A percentile compares a stretch with the other conserved stretches of the same genome.
These are phyloP conservation scores for Micoletzkya japonica DNA, from an alignment of 2,888 invertebrate species.

Conservation along the genomic window DNA sequence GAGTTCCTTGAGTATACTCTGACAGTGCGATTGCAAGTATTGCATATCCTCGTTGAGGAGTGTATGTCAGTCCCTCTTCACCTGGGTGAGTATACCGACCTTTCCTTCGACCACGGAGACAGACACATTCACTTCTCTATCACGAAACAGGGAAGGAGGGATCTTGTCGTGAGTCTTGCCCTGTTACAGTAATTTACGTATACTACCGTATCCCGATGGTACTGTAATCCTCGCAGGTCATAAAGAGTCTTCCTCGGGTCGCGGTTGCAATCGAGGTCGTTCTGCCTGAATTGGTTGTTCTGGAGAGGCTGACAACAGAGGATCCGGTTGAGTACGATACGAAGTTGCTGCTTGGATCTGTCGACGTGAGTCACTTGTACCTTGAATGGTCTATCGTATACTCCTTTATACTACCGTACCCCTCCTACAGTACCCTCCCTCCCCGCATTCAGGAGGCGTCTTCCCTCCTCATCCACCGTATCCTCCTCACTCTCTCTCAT, in stretches of 20 bases:
- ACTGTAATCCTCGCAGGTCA: slow-evolving; percentile 27
- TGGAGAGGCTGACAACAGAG: slow-evolving; percentile 29
- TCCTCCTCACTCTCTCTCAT: slow-evolving; percentile 33
- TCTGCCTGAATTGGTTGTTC: slow-evolving; percentile 40
- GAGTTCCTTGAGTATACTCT: too few relatives aligned
- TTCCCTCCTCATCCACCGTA: slow-evolving; percentile 48
- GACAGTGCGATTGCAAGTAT: not conserved
- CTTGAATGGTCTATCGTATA: not conserved
- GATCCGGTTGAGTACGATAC: slow-evolving; percentile 51
- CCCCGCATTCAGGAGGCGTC: slow-evolving; percentile 36
- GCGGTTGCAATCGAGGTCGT: slow-evolving; percentile 51
- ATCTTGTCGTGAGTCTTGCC: slow-evolving; percentile 38
- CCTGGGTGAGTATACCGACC: too few relatives aligned
- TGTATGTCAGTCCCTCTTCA: not conserved
- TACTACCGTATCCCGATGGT: not conserved
- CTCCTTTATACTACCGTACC: not conserved
- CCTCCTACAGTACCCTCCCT: too few relatives aligned
- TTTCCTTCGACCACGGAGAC: slow-evolving; percentile 40
- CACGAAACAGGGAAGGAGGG: slow-evolving; percentile 44
- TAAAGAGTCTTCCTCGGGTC: slow-evolving; percentile 46
- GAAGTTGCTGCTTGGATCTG: slow-evolving; percentile 46
- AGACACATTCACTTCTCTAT: slow-evolving; percentile 44
- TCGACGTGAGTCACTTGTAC: slow-evolving; percentile 34
- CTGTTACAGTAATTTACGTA: too few relatives aligned
- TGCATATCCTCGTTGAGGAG: not conserved